Evolutionary conservation across 2,888 invertebrate genomes (phyloP), one percentile per base, ranked within the genome.

Genomic region (Ophraella communa): DNA sequence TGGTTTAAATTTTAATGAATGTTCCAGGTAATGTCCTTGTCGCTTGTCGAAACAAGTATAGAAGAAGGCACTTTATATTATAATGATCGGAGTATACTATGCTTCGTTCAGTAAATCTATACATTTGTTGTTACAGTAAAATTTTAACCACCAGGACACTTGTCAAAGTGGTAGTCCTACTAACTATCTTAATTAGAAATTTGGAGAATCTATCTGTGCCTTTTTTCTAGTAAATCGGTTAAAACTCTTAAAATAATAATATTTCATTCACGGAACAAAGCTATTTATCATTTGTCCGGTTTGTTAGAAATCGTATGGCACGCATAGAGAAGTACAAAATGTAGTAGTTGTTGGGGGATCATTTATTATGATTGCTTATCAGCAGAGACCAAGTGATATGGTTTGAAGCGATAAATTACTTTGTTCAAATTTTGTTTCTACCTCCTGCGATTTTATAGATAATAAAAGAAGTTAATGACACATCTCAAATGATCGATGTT

Each of bases 321-420:
- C 47, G 47, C 47, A 47, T 23, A 47, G 23, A 21, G 47, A 14
- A 47, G 47, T 23, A 57, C 57, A 30, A 42, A 42, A 30, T 45
- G 24, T 18, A 14, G 17, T 17, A 23, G 24, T 18, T 56, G 20
- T 21, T 53, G 53, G 21, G 8, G 21, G 21, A 64, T 62, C 68
- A 70, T 72, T 72, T 70, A 66, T 72, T 69, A 72, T 61, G 62
- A 59, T 64, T 64, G 49, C 58, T 72, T 71, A 71, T 71, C 71
- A 58, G 44, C 20, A 17, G 33, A 23, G 27, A 45, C 10, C 11
- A 30, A 30, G 2, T 57, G 65, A 68, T 61, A 39, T 61, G 66
- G 68, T 69, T 65, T 62, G 61, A 68, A 70, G 65, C 58, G 49
- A 58, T 58, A 58, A 49, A 58, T 58, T 49, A 58, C 24, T 10